Base-by-base conservation (phyloP, 2,113 vertebrate genomes). In the Aldabrachelys gigantea region DNA sequence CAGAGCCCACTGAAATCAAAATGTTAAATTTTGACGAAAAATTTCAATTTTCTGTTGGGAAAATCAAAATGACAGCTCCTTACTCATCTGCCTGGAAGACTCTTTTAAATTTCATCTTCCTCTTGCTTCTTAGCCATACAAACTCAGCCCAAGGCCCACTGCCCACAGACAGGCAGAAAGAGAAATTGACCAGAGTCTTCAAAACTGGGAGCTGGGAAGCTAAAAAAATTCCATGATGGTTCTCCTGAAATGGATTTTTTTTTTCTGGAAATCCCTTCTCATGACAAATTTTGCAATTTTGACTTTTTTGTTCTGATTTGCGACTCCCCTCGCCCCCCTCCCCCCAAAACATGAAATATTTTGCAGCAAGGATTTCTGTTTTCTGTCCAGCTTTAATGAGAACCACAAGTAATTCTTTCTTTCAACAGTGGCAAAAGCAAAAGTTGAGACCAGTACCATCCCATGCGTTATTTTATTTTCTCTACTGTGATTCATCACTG, bases 341-440 rank as follows among this genome's bases (percentile, higher is more conserved):
- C 53, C 5, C 19, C 19, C 6, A 41, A 25, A 44, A 53, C 81
- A 12, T 62, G 29, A 11, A 21, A 5, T 59, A 80, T 14, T 12
- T 21, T 10, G 31, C 2, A 47, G 19, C n/a, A 90, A 88, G 65
- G 21, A 49, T 29, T 91, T 80, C 59, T 2, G 19, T 93, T 95
- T 96, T 84, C 24, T 52, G 85, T 83, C 11, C 17, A n/a, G 14
- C 16, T 93, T 38, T 78, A 83, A 84, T 75, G 80, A 95, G 95
- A 95, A 16, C 4, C 80, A 9, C 84, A 81, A 92, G 82, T 91
- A 84, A 88, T 92, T 44, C 91, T 52, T 56, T 88, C 78, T 52
- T 94, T 84, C 80, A 85, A 79, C 80, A 95, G 83, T n/a, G 86
- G 72, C 65, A 87, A 80, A 88, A 96, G 49, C 50, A 81, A 50